These are phyloP conservation scores for Corythornis cristatus DNA, from an alignment of 2,113 vertebrate species.

Conservation along the genomic window DNA sequence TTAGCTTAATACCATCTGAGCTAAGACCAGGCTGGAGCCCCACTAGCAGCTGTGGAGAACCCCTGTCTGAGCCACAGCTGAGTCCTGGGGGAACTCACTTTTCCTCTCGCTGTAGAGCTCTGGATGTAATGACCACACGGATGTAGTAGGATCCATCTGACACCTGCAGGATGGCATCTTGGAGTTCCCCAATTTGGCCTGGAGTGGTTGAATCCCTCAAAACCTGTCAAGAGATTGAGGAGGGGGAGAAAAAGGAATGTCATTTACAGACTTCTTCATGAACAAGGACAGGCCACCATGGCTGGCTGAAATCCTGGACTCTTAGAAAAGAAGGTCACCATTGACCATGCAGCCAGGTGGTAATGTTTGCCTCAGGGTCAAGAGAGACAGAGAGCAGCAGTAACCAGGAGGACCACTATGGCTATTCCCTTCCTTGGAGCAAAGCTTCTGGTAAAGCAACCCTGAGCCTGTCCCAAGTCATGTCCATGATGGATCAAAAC, in stretches of 20 bases:
- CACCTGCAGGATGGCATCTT: slow-evolving; percentile 22
- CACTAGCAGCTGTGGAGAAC: slow-evolving; percentile 2
- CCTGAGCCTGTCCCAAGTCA: neutral
- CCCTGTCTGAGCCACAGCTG: neutral
- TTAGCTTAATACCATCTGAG: slow-evolving; percentile 3
- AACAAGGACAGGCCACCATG: neutral
- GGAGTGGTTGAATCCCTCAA: neutral
- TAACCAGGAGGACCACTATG: neutral
- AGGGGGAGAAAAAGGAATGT: neutral
- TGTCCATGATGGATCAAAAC: neutral
- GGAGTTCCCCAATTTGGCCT: neutral
- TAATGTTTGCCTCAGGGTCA: neutral
- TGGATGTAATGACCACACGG: neutral
- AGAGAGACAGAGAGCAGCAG: neutral
- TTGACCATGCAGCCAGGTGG: neutral
- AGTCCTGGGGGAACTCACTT: slow-evolving; percentile 28
- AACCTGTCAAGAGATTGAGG: slow-evolving; percentile 8
- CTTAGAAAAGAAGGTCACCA: neutral
- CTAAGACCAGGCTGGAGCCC: slow-evolving; percentile 3
- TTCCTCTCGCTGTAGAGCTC: slow-evolving; percentile 37
- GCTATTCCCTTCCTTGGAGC: neutral
- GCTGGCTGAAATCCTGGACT: too few relatives aligned
- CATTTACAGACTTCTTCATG: neutral
- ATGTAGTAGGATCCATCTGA: slow-evolving; percentile 60
- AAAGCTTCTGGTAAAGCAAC: neutral